Conservation (phyloP, 2,797 vertebrate species). For the Hoplostethus mediterraneus region DNA sequence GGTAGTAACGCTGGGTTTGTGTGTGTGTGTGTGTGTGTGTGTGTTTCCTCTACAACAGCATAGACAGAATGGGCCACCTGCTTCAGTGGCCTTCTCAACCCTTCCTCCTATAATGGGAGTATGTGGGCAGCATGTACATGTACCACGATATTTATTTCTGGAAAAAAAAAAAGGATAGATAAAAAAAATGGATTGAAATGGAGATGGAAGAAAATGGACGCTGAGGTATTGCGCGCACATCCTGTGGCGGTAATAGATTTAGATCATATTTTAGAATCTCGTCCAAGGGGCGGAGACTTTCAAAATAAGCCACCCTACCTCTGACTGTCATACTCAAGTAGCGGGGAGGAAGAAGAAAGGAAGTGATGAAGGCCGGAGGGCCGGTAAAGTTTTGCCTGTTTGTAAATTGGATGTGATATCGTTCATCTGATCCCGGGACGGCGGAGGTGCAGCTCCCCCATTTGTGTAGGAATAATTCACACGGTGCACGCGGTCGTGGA, state of each 20-base stretch:
- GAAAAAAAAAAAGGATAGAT: slow-evolving; percentile 13
- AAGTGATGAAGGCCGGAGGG: not conserved
- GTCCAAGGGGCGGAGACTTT: no score
- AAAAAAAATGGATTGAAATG: not conserved
- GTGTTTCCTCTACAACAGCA: not conserved
- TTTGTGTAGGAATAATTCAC: slow-evolving; percentile 32
- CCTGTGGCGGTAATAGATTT: no score
- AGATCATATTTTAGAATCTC: no score
- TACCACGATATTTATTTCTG: slow-evolving; percentile 13
- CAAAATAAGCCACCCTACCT: no score
- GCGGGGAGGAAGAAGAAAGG: no score
- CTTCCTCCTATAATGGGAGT: not conserved
- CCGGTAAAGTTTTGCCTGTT: not conserved
- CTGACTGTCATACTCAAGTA: no score
- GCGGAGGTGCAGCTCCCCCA: slow-evolving; percentile 14
- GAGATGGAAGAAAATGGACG: not conserved
- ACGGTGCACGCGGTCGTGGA: slow-evolving; percentile 37
- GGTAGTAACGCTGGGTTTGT: slow-evolving; percentile 11
- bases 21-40: slow-evolving; percentile 13
- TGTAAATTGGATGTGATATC: slow-evolving; percentile 11
- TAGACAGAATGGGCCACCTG: not conserved
- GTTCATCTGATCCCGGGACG: not conserved
- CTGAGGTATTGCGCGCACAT: no score
- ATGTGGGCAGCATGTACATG: slow-evolving; percentile 20
- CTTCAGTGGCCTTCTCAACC: not conserved